These are phyloP conservation scores for Pangasianodon gigas DNA, from an alignment of 2,113 vertebrate genomes.

Conservation along the genomic window DNA sequence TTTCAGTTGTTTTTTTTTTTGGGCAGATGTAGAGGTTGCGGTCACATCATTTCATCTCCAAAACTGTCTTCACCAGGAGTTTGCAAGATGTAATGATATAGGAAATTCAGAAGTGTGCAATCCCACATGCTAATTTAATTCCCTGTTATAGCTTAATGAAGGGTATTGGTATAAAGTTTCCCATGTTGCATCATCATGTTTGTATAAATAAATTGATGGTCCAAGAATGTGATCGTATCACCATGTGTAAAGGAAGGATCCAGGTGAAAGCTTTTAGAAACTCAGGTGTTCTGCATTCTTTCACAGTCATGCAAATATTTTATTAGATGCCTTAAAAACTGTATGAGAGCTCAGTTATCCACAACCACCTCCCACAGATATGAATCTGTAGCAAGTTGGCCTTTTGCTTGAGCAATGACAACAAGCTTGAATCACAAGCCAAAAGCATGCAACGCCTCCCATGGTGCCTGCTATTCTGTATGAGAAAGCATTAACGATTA, in stretches of 20 bases:
- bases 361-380: background rate
- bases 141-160: background rate
- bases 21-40: too few relatives aligned
- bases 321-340: background rate
- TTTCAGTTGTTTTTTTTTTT: too few relatives aligned
- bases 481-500: background rate
- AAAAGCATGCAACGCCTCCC: background rate
- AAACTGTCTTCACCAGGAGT: too few relatives aligned
- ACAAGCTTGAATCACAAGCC: background rate
- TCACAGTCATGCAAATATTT: background rate
- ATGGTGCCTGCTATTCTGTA: background rate
- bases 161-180: background rate
- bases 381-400: background rate
- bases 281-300: background rate
- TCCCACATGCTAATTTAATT: too few relatives aligned
- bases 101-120: background rate
- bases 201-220: background rate
- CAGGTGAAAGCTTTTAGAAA: background rate
- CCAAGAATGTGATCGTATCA: background rate
- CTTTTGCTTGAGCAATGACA: background rate
- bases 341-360: background rate
- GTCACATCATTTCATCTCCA: too few relatives aligned
- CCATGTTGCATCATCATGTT: background rate
- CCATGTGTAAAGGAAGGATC: background rate
- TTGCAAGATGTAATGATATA: background rate